Evolutionary conservation across 1,140 invertebrate species (phyloP), one percentile per base, ranked within the genome.

Genomic region (Tetragonula clypearis): DNA sequence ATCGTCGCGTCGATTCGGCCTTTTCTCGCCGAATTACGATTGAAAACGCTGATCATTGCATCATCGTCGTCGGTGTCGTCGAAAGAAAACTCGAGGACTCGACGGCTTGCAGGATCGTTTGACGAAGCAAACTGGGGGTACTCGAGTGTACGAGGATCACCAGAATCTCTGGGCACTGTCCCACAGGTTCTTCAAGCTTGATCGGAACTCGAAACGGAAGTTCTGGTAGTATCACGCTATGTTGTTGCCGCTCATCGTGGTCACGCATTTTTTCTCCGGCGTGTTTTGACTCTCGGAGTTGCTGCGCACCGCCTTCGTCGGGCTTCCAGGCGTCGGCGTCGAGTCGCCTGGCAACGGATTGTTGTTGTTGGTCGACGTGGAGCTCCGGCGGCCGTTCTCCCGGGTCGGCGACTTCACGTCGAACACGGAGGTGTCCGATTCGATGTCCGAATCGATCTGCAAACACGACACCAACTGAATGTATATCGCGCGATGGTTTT

Each of bases 231-330:
- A 94, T 96, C 96, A 96, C 95, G 96, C 96, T 95, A 96, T 96
- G 91, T 96, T 96, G 94, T 95, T 96, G 81, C 96, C 96, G 88
- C 96, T 96, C 96, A 96, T 96, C 81, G 96, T 96, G 86, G 96
- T 96, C 79, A 95, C 94, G 91, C 95, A 96, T 90, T 95, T 95
- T 86, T 94, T 96, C 92, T 96, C 95, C 65, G 95, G 94, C 80
- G 95, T 95, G 86, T 95, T 95, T 88, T 96, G 95, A 91, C 95
- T 95, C 86, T 96, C 95, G 85, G 95, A 96, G 92, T 95, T 96
- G 76, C 95, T 96, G 87, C 95, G 93, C 49, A 96, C 95, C 68
- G 95, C 95, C 86, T 96, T 95, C 77, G 95, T 95, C 81, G 94
- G 93, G 90, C 95, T 96, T 60, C 93, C 95, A 41, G 95, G 95